phyloP scores from a whole-genome alignment of 2,113 vertebrate species.

The Anseranas semipalmata region DNA sequence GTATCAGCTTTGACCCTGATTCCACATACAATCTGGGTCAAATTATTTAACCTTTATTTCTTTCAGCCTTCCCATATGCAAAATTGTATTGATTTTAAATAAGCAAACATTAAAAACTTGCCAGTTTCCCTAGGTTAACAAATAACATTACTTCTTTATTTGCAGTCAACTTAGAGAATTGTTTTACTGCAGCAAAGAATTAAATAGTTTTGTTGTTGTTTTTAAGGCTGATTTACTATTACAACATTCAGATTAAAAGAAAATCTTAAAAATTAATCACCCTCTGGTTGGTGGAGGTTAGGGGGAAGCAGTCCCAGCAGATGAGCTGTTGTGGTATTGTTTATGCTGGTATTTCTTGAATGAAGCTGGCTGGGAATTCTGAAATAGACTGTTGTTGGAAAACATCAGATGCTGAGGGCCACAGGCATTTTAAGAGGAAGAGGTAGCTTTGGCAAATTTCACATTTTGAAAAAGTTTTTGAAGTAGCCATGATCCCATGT shows the following conservation, averaged over 20 bases:
- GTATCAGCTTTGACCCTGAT: background rate
- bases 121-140: background rate
- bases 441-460: background rate
- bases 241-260: background rate
- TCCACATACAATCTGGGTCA: background rate
- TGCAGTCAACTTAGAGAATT: background rate
- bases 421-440: background rate
- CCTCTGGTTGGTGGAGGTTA: background rate
- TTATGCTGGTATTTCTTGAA: background rate
- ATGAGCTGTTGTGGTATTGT: accelerated
- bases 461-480: background rate
- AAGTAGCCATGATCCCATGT: background rate
- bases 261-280: too few relatives aligned
- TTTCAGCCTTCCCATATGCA: background rate
- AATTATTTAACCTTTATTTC: background rate
- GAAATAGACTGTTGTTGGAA: background rate
- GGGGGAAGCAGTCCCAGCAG: background rate
- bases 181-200: background rate
- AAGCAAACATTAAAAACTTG: background rate
- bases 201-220: background rate
- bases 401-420: background rate
- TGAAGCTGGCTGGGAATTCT: background rate
- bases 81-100: background rate
- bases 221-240: background rate
- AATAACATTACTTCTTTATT: background rate